Evolutionary conservation across 1,140 invertebrate genomes (phyloP), one percentile per base, ranked within the genome.

Genomic region (Lineus longissimus): DNA sequence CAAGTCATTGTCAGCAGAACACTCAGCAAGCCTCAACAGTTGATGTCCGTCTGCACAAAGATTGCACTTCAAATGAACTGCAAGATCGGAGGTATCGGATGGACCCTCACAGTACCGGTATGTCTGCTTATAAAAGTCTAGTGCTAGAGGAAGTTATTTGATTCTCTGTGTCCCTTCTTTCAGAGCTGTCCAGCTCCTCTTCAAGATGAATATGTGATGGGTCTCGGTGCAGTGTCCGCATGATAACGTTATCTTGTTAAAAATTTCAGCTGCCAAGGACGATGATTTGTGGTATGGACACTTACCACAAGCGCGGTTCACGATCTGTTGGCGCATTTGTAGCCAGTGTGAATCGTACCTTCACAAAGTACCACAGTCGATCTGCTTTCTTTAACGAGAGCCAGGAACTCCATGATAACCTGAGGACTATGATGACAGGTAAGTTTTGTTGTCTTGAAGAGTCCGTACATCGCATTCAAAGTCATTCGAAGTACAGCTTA

Each of bases 31-130:
- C 86, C 87, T 25, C 72, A 77, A 61, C 73, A 71, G 61, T 67
- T 80, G 67, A 78, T 80, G 76, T 74, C 70, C 54, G 73, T 80
- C 15, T 73, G 73, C 23, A 79, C 72, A 2, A 79, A 79, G 62
- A 73, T 79, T 25, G 86, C 90, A 0, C 80, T 97, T 30, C 95
- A 97, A 83, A 92, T 97, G 54, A 96, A 95, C 76, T 96, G 93
- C 74, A 97, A 98, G 84, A 76, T 97, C 7, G 95, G 95, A n/a
- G 95, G 95, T 1, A 88, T 90, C 0, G 79, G 95, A 6, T 98
- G 95, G 95, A 83, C 86, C 0, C 81, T 95, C 0, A 81, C 86
- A 45, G 91, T 95, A 64, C 94, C 94, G 13, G 77, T 79, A 70
- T 71, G 71, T n/a, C n/a, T n/a, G n/a, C n/a, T n/a, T n/a, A n/a